Evolutionary conservation across 2,113 vertebrate species (phyloP).

Genomic region (Pampusana beccarii): DNA sequence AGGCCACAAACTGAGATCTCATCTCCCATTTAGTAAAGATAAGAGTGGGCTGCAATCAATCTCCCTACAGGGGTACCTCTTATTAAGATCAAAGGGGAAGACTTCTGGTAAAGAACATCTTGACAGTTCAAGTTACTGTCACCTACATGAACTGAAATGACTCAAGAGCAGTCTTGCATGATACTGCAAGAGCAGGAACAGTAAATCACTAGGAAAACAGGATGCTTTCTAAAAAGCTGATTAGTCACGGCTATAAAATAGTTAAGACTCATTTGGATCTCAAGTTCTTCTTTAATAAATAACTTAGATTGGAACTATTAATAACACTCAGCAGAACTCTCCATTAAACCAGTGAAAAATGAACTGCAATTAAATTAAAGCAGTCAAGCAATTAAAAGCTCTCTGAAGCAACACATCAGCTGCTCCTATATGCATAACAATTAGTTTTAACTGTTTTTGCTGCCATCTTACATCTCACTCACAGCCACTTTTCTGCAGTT

Average conservation of each 20-base stretch:
- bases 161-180: slow-evolving; percentile 66
- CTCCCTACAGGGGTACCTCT: slow-evolving; percentile 8
- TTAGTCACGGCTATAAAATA: slow-evolving; percentile 66
- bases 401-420: slow-evolving; percentile 18
- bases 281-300: slow-evolving; percentile 37
- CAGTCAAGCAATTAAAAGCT: background rate
- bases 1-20: slow-evolving; percentile 42
- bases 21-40: slow-evolving; percentile 62
- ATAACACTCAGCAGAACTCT: slow-evolving; percentile 2
- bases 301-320: slow-evolving; percentile 10
- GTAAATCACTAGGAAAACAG: slow-evolving; percentile 50
- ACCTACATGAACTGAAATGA: slow-evolving; percentile 61
- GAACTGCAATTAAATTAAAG: background rate
- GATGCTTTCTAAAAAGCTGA: slow-evolving; percentile 48
- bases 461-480: background rate
- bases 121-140: slow-evolving; percentile 60
- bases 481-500: background rate
- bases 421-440: background rate
- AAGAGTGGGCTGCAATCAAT: slow-evolving; percentile 27
- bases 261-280: slow-evolving; percentile 25
- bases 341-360: background rate
- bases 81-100: slow-evolving; percentile 72
- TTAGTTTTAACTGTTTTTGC: background rate
- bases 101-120: slow-evolving; percentile 57
- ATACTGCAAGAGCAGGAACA: slow-evolving; percentile 43